These are phyloP conservation scores for Pseudonaja textilis DNA, from an alignment of 2,113 vertebrate species.

Conservation along the genomic window DNA sequence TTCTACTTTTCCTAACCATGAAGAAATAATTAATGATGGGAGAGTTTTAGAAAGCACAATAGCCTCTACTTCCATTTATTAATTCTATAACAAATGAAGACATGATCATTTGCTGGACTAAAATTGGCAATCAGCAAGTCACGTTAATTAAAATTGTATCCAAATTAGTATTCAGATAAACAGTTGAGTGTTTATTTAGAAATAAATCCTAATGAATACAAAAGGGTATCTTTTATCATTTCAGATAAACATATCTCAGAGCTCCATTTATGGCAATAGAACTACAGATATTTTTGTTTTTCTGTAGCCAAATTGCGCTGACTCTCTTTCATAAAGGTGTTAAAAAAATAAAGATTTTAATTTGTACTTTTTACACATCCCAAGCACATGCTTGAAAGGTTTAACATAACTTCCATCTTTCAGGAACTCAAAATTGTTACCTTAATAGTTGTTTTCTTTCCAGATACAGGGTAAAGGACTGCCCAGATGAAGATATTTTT, in stretches of 20 bases:
- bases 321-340: background rate
- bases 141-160: background rate
- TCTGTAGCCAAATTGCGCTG: background rate
- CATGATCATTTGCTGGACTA: background rate
- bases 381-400: background rate
- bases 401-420: slow-evolving; percentile 2
- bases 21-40: background rate
- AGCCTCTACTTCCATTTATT: background rate
- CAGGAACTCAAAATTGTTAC: background rate
- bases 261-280: background rate
- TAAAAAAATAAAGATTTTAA: slow-evolving; percentile 4
- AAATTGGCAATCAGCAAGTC: background rate
- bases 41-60: background rate
- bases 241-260: background rate
- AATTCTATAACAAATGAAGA: background rate
- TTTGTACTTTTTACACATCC: background rate
- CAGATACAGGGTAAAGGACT: slow-evolving; percentile 18
- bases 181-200: background rate
- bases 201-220: background rate
- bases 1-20: background rate
- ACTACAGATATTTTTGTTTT: background rate
- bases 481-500: slow-evolving; percentile 20
- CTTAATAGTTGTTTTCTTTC: slow-evolving; percentile 20
- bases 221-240: background rate
- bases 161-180: too few species aligned